phyloP scores from a whole-genome alignment of 2,888 invertebrate genomes.

The Asteroscopus sphinx region DNA sequence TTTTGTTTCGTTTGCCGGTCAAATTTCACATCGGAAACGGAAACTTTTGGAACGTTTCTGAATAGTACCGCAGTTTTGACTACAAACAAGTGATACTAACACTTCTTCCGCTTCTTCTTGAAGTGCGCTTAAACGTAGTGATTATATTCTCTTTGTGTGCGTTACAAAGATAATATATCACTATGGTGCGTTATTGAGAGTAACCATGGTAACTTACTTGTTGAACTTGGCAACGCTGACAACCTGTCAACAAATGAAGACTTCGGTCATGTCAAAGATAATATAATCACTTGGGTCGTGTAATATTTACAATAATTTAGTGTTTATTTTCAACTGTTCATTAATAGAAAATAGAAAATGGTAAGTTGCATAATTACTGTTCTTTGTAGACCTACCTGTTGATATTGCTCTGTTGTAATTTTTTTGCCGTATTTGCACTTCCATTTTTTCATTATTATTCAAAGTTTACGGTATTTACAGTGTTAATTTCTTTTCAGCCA shows the following conservation, averaged over 20 bases:
- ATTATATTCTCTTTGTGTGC: too few species aligned
- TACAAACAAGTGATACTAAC: too few species aligned
- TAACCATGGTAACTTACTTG: conserved; percentile 56
- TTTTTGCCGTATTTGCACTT: too few species aligned
- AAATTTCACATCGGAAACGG: too few species aligned
- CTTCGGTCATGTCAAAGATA: too few species aligned
- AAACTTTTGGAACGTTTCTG: too few species aligned
- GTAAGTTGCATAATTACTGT: conserved; percentile 20
- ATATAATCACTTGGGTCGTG: too few species aligned
- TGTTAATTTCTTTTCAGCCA: conserved; percentile 70
- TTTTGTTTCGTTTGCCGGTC: too few species aligned
- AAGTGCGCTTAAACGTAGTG: too few species aligned
- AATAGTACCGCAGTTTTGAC: too few species aligned
- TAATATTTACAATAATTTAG: conserved; percentile 8
- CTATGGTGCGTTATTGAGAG: conserved; percentile 20
- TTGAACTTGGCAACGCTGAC: conserved; percentile 49
- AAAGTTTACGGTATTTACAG: background rate
- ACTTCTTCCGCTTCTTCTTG: too few species aligned
- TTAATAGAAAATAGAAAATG: conserved; percentile 30
- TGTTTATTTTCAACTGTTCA: conserved; percentile 2
- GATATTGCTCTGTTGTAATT: background rate
- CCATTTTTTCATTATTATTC: background rate
- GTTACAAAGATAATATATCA: too few species aligned
- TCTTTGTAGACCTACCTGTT: background rate
- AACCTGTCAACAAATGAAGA: conserved; percentile 2